A percentile compares a stretch with the other conserved stretches of the same genome.
phyloP scores from a whole-genome alignment of 1,140 invertebrate species.

The Drosophila athabasca region DNA sequence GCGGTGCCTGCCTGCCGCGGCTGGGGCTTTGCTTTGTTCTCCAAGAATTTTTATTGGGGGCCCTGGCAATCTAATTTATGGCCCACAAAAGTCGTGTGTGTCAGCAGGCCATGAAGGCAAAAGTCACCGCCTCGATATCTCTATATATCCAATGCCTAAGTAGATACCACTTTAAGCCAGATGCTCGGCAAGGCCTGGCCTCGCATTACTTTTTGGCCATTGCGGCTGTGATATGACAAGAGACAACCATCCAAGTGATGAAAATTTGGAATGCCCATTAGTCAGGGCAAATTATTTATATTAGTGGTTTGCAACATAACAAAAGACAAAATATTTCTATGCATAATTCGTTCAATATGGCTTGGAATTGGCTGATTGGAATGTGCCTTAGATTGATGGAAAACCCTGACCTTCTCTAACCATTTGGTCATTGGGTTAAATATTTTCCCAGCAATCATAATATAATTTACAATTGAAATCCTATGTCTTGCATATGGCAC shows the following conservation, averaged over 20 bases:
- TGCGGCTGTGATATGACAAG: not conserved
- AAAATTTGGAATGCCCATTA: slow-evolving; percentile 18
- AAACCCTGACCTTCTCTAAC: too few relatives aligned
- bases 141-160: slow-evolving; percentile 17
- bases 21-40: slow-evolving; percentile 36
- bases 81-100: slow-evolving; percentile 58
- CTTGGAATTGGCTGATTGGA: not conserved
- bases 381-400: slow-evolving; percentile 2
- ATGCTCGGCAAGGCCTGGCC: slow-evolving; percentile 7
- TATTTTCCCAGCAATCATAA: slow-evolving; percentile 15
- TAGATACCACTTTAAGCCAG: slow-evolving; percentile 15
- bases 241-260: slow-evolving; percentile 26
- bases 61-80: slow-evolving; percentile 70
- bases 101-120: slow-evolving; percentile 48
- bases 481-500: slow-evolving; percentile 1
- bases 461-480: slow-evolving; percentile 18
- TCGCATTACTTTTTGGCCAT: slow-evolving; percentile 22
- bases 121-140: slow-evolving; percentile 44
- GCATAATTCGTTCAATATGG: slow-evolving; percentile 36
- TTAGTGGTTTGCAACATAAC: not conserved
- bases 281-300: slow-evolving; percentile 23
- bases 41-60: slow-evolving; percentile 71
- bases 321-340: slow-evolving; percentile 4
- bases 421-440: not conserved
- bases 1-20: not conserved